Base-by-base conservation (phyloP, 2,113 vertebrate species). In the Plectropomus leopardus region DNA sequence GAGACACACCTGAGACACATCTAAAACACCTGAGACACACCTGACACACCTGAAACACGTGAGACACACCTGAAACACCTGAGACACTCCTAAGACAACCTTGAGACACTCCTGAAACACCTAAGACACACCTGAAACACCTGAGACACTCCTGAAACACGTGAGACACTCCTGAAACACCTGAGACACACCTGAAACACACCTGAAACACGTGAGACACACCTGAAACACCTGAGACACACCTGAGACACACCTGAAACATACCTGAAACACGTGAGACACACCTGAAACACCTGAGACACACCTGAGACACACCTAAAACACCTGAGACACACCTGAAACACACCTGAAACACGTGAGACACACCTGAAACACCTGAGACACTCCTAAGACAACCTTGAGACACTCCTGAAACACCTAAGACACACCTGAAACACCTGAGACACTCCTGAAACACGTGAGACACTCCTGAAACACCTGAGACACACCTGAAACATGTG, bases 21-120 rank as follows among this genome's bases (percentile, higher is more conserved):
- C n/a, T n/a, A n/a, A n/a, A 83, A 72, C 24, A 65, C 7, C 13
- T 61, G 8, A 1, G 9, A 44, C 63, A n/a, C n/a, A 72, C 44
- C 26, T 32, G 6, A 40, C 8, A 10, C 36, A n/a, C n/a, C n/a
- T n/a, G n/a, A n/a, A 83, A 72, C 24, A 65, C 7, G 15, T 61
- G 8, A 1, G 9, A 44, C 63, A n/a, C n/a, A 72, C 44, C 26
- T 32, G 6, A 40, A 10, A 10, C 36, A n/a, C n/a, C n/a, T n/a
- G n/a, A n/a, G n/a, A n/a, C n/a, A n/a, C n/a, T n/a, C n/a, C n/a
- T n/a, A n/a, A n/a, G n/a, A n/a, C n/a, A n/a, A n/a, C n/a, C n/a
- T n/a, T 61, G 8, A 1, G 9, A 44, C 63, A n/a, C n/a, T 67
- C 44, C 26, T 32, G 6, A 40, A 83, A 72, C 24, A 65, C 7